These are phyloP conservation scores for Ameiurus melas DNA, from an alignment of 2,113 vertebrate species.

Conservation along the genomic window DNA sequence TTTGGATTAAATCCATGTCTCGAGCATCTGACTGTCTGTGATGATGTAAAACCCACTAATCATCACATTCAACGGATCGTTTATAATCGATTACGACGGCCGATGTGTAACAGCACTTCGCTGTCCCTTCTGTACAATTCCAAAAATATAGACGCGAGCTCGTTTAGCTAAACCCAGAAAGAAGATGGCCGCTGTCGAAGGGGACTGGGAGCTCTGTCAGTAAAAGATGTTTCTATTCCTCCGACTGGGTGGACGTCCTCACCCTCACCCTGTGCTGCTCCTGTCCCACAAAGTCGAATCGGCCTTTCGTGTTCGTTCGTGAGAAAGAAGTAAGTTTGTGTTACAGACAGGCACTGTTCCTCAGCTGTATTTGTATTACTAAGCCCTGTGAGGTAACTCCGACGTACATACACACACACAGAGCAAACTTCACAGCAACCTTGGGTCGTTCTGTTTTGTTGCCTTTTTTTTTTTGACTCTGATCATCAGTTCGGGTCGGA, in stretches of 20 bases:
- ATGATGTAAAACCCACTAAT: neutral
- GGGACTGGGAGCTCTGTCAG: neutral
- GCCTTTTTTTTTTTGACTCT: neutral
- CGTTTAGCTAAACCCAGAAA: neutral
- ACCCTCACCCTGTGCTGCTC: neutral
- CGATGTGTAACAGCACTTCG: neutral
- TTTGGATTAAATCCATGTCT: neutral
- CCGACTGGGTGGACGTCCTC: neutral
- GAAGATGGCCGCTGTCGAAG: neutral
- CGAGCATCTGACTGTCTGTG: neutral
- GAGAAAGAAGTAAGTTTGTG: neutral
- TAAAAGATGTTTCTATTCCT: constrained; percentile 3
- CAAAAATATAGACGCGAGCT: no score
- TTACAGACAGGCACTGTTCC: neutral
- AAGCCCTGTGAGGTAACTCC: neutral
- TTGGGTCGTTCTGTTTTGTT: neutral
- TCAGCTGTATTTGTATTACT: neutral
- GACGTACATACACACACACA: neutral
- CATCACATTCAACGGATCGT: neutral
- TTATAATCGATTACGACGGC: neutral
- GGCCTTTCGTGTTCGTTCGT: neutral
- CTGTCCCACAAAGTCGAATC: neutral
- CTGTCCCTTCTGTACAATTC: neutral
- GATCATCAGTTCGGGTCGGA: neutral
- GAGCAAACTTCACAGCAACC: constrained; percentile 25